phyloP scores from a whole-genome alignment of 1,140 invertebrate genomes.

The Calycopis cecrops region DNA sequence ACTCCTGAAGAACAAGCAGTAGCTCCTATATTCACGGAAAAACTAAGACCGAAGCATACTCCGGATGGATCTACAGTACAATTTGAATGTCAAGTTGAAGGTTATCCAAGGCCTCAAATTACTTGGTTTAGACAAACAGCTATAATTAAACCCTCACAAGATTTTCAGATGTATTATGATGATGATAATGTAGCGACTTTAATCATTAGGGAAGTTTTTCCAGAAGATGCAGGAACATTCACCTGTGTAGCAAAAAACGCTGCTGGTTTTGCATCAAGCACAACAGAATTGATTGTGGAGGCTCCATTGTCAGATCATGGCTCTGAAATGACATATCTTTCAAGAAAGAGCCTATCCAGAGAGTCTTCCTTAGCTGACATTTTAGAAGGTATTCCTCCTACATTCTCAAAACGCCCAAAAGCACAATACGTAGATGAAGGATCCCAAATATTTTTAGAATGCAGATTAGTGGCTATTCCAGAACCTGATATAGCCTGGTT shows the following conservation, averaged over 20 bases:
- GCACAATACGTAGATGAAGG: conserved; percentile 88
- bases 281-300: conserved; percentile 92
- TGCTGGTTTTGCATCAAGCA: conserved; percentile 93
- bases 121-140: conserved; percentile 96
- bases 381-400: conserved; percentile 93
- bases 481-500: conserved; percentile 93
- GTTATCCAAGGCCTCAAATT: conserved; percentile 91
- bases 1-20: conserved; percentile 83
- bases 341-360: conserved; percentile 87
- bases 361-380: conserved; percentile 94
- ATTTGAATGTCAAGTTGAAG: conserved; percentile 94
- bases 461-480: conserved; percentile 90
- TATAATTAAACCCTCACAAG: conserved; percentile 91
- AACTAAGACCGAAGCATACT: conserved; percentile 88
- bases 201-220: conserved; percentile 96
- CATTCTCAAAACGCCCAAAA: conserved; percentile 92
- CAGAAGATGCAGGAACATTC: conserved; percentile 97
- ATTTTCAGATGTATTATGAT: conserved; percentile 95
- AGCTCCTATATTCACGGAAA: conserved; percentile 90
- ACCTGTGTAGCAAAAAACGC: conserved; percentile 97
- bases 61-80: conserved; percentile 91
- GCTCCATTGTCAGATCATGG: conserved; percentile 91
- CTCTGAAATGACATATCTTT: conserved; percentile 86
- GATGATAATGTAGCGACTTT: conserved; percentile 94
- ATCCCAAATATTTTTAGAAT: conserved; percentile 87